A percentile compares a stretch with the other conserved stretches of the same genome.
phyloP scores from a whole-genome alignment of 2,797 vertebrate species.

The Xiphophorus birchmanni region DNA sequence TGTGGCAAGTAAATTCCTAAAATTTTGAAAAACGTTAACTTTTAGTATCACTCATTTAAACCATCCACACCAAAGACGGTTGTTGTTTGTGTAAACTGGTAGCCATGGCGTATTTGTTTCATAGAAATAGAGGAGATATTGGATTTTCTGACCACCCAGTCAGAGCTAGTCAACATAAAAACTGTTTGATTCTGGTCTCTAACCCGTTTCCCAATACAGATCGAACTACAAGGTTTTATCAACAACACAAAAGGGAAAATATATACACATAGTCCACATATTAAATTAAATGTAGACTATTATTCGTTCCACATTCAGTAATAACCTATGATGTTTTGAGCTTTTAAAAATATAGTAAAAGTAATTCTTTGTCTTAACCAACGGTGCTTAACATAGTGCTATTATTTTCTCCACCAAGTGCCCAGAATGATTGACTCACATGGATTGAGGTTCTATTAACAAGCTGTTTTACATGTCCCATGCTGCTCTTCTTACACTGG shows the following conservation, averaged over 20 bases:
- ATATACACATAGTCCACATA: background rate
- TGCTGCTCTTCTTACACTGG: slow-evolving; percentile 65
- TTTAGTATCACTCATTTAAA: background rate
- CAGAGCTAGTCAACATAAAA: background rate
- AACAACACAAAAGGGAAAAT: background rate
- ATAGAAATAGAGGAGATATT: background rate
- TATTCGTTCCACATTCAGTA: background rate
- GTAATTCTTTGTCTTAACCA: slow-evolving; percentile 36
- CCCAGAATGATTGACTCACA: slow-evolving; percentile 68
- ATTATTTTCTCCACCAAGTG: slow-evolving; percentile 53
- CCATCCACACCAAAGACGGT: background rate
- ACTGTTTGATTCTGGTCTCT: background rate
- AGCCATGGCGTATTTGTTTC: background rate
- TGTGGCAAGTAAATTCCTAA: too few relatives aligned
- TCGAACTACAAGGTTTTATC: background rate
- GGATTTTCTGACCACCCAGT: background rate
- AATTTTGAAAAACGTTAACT: background rate
- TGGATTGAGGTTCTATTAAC: slow-evolving; percentile 74
- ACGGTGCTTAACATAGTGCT: slow-evolving; percentile 46
- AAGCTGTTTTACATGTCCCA: slow-evolving; percentile 79
- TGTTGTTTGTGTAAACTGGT: background rate
- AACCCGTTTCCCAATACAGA: background rate
- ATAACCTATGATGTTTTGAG: background rate
- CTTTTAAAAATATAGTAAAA: slow-evolving; percentile 43
- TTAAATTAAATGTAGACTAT: background rate